Base-by-base conservation (phyloP, 1,140 invertebrate species). In the Heliconius nattereri region DNA sequence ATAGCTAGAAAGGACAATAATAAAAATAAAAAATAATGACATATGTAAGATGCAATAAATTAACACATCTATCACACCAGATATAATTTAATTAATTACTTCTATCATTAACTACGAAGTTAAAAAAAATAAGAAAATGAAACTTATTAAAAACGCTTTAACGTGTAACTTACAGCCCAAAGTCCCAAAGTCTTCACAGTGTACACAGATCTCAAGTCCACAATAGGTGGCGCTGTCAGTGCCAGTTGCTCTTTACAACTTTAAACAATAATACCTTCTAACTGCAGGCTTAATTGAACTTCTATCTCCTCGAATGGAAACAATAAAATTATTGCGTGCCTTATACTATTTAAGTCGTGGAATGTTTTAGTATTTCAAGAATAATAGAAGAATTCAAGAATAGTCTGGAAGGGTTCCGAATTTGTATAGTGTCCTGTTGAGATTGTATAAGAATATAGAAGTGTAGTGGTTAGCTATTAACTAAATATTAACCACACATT, bases 161-260 rank as follows among this genome's bases (percentile, higher is more conserved):
- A 19, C 60, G n/a, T 66, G 1, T 80, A 66, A 35, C 60, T 81
- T 83, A 57, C 1, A 57, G 73, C 72, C 60, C 20, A 11, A 32
- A 7, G 23, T 35, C 37, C 73, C 78, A 66, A 78, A 82, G 79
- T 81, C 83, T 85, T 83, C 85, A 78, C 86, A 71, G 78, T 78
- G 77, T 83, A 80, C 81, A 82, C 83, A 77, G 79, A 83, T 84
- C 84, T 87, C 86, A 83, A 85, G 83, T 84, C 80, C 85, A 88
- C 86, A 90, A 90, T 87, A 87, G 87, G 85, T 85, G 86, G 86
- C 83, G 84, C 86, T 90, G 88, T 87, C 88, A 82, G 37, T 35
- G 81, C 54, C 88, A 90, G 84, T 81, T 82, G 85, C 84, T 89
- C 86, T 86, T 84, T 87, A 86, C 86, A 86, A 88, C 78, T 89